Evolutionary conservation across 2,113 vertebrate species (phyloP).

Genomic region (Xenopus borealis): DNA sequence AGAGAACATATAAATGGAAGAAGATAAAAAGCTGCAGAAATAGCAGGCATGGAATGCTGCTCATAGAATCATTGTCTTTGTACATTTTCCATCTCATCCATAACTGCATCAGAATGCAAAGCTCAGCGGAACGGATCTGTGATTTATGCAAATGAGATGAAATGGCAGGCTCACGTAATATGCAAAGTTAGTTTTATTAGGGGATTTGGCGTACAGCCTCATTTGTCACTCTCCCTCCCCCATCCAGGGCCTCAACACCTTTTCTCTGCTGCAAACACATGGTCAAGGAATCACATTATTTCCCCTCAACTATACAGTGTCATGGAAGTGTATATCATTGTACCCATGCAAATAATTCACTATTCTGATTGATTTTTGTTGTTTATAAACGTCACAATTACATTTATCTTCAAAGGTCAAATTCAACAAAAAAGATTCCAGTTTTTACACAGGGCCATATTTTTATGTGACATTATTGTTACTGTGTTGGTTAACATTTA

Average conservation of each 20-base stretch:
- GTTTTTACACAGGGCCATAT: not conserved
- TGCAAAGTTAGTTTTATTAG: conserved; percentile 47
- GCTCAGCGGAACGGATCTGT: conserved; percentile 44
- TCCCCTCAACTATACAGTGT: not conserved
- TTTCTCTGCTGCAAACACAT: not conserved
- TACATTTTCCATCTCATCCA: conserved; percentile 45
- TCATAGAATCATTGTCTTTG: conserved; percentile 33
- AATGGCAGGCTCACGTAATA: conserved; percentile 46
- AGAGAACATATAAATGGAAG: conserved; percentile 36
- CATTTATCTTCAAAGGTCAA: not conserved
- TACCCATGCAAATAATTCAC: no score
- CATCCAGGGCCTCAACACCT: not conserved
- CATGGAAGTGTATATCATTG: not conserved
- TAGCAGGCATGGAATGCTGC: conserved; percentile 9
- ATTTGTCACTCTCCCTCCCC: conserved; percentile 37
- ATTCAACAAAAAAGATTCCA: not conserved
- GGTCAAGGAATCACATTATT: conserved; percentile 21
- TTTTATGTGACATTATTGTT: no score
- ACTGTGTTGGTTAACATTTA: no score
- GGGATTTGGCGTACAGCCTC: conserved; percentile 39
- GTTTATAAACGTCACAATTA: no score
- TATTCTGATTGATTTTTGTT: no score
- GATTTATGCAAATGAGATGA: conserved; percentile 44
- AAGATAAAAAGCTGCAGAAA: conserved; percentile 12
- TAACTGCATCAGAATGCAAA: conserved; percentile 45